Evolutionary conservation across 2,797 vertebrate species (phyloP), one percentile per base, ranked within the genome.

Genomic region (Tympanoctomys barrerae): DNA sequence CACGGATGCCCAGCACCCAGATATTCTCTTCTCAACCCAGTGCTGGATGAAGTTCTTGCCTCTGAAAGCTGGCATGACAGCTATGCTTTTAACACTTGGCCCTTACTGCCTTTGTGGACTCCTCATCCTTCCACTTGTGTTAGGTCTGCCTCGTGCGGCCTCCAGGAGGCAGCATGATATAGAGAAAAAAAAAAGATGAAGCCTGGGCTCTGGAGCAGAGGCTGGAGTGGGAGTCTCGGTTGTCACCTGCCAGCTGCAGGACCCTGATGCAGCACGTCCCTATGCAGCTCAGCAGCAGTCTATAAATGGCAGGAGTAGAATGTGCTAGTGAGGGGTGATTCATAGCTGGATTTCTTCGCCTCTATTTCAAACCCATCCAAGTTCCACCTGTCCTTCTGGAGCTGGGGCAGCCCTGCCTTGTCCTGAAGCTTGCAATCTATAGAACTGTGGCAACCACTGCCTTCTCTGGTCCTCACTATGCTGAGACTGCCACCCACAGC

Each of bases 121-220:
- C 26, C 73, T 62, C 7, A 16, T 83, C 14, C 39, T n/a, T 61
- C 31, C 18, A 0, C 11, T 57, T 85, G 16, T 12, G 79, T 70
- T 14, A 24, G 61, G 59, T 42, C 49, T 86, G 84, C 75, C 61
- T 14, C 0, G 1, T 14, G 46, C 33, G 16, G 78, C 93, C 95
- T 96, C 84, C 88, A 57, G 93, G 89, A 93, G 97, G 97, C 93
- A 91, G 96, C 91, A 68, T 0, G 28, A 61, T 16, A 87, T 52
- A 39, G 2, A 11, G 49, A 33, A 31, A 87, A 31, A 66, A 49
- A 77, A 79, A 2, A n/a, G 46, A 70, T 3, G 31, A 81, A 39
- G 73, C 3, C 3, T 0, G 7, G 33, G 42, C 81, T 73, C 75
- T 46, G 39, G 70, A 78, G 62, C 6, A 28, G 71, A 68, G 80